Percentiles rank a stretch among this genome's conserved stretches.
These are phyloP conservation scores for Gyps fulvus DNA, from an alignment of 2,113 vertebrate genomes.

Conservation along the genomic window DNA sequence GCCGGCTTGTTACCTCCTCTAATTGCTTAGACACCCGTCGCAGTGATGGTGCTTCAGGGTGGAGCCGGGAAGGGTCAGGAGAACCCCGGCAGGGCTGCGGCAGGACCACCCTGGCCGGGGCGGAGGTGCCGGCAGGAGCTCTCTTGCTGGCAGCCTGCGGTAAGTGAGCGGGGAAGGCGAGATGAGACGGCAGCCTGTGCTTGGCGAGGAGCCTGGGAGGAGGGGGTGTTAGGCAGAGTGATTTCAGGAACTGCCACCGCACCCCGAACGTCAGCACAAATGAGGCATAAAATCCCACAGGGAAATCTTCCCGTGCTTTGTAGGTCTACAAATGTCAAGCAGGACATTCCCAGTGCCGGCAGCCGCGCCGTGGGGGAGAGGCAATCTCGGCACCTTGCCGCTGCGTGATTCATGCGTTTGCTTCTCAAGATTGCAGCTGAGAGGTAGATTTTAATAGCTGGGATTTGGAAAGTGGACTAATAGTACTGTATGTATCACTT, in stretches of 20 bases:
- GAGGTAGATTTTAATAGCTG: neutral
- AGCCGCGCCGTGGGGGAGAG: neutral
- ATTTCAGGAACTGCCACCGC: neutral
- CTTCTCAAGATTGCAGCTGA: neutral
- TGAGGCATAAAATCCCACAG: neutral
- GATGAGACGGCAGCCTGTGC: neutral
- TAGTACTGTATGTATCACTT: neutral
- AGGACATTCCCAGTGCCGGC: neutral
- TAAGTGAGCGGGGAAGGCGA: neutral
- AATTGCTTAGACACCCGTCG: neutral
- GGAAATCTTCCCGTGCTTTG: neutral
- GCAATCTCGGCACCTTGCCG: neutral
- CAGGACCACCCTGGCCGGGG: neutral
- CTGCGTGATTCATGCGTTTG: rapidly evolving
- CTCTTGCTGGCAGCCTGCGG: rapidly evolving
- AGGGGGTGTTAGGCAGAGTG: neutral
- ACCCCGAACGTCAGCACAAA: neutral
- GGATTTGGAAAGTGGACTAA: neutral
- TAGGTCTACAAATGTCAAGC: neutral
- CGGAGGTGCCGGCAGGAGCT: neutral
- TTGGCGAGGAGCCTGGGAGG: neutral
- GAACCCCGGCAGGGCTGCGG: neutral
- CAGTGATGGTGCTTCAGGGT: neutral
- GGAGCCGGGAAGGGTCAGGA: neutral
- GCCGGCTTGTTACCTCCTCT: neutral